Evolutionary conservation across 1,140 invertebrate genomes (phyloP), one percentile per base, ranked within the genome.

Genomic region (Drosophila parvula): DNA sequence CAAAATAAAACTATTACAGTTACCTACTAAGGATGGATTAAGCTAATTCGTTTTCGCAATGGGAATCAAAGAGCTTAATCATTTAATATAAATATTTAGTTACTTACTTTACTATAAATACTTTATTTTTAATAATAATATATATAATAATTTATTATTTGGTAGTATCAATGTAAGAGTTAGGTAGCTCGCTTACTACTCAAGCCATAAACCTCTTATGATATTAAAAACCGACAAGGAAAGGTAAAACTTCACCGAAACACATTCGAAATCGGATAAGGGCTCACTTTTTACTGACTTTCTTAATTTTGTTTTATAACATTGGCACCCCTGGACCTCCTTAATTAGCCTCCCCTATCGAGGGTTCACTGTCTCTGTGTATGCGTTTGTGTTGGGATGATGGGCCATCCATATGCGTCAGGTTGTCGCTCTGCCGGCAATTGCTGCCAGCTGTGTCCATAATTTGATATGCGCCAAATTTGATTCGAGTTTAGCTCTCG

Each of bases 401-500:
- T 65, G 48, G 27, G 50, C 62, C 56, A 77, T 76, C 63, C 62
- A 86, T 86, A 75, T 82, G 79, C 77, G 82, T 81, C 82, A 86
- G 75, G 79, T 81, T 81, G 68, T 73, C 44, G 63, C 50, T 69
- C 43, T 43, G 69, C 27, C 58, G 59, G 64, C 81, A 81, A 88
- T 86, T 86, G 83, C 79, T 88, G 83, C 82, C 82, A 86, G 83
- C 83, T 86, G 82, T 74, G 84, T 77, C 83, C 83, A 86, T 86
- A 86, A 86, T 88, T 86, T 86, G 79, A 86, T 86, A 88, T 86
- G 67, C 80, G 79, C 79, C 67, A 79, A 86, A 86, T 86, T 86
- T 86, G 79, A 89, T 88, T 86, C 84, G 68, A 86, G 84, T 88
- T 88, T 79, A 74, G 63, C 67, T 69, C 41, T 64, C 36, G 36